These are phyloP conservation scores for Habroteleia sp. DNA, from an alignment of 2,888 invertebrate species.

Conservation along the genomic window DNA sequence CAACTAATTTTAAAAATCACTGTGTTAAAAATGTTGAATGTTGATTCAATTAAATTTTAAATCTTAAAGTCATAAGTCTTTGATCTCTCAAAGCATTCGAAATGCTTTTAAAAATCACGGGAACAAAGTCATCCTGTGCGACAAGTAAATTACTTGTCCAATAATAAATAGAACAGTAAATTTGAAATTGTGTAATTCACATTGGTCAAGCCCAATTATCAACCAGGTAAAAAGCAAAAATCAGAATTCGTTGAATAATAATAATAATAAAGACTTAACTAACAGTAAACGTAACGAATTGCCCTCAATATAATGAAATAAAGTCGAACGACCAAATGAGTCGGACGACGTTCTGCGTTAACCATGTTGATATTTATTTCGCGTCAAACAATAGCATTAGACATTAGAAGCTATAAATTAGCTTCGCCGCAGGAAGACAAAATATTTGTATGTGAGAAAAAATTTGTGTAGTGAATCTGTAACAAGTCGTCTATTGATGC, in stretches of 20 bases:
- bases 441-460: constrained; percentile 51
- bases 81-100: too few species aligned
- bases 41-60: too few species aligned
- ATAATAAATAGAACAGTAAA: too few species aligned
- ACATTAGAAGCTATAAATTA: constrained; percentile 52
- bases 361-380: constrained; percentile 32
- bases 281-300: constrained; percentile 53
- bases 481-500: constrained; percentile 31
- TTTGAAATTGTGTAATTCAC: too few species aligned
- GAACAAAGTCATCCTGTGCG: too few species aligned
- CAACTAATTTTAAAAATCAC: too few species aligned
- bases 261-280: not conserved
- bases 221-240: constrained; percentile 3
- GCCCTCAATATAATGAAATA: constrained; percentile 22
- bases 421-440: constrained; percentile 48
- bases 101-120: too few species aligned
- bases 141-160: too few species aligned
- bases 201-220: constrained; percentile 1
- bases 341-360: constrained; percentile 12
- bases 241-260: not conserved
- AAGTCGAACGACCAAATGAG: constrained; percentile 4
- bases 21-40: too few species aligned
- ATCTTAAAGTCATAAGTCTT: too few species aligned
- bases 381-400: constrained; percentile 43
- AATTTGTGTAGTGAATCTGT: constrained; percentile 6